Conservation (phyloP, 2,797 vertebrate species). For the Neosilurus mollespiculum region DNA sequence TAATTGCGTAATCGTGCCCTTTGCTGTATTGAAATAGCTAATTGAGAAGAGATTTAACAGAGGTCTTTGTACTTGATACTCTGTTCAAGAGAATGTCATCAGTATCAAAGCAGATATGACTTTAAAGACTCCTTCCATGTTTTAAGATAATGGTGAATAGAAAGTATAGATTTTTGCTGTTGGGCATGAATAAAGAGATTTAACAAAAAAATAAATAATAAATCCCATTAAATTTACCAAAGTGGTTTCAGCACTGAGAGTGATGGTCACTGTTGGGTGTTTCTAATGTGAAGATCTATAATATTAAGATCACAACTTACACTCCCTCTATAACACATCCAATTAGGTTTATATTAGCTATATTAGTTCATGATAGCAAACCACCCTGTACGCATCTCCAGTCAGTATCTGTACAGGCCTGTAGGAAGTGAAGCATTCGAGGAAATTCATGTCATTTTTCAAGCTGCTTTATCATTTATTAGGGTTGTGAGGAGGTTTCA, state of each 20-base stretch:
- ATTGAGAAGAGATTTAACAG: background rate
- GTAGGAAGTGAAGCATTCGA: background rate
- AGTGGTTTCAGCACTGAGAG: background rate
- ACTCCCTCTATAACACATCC: background rate
- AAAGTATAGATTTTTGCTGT: background rate
- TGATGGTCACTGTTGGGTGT: background rate
- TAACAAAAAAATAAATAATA: background rate
- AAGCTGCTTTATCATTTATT: too few relatives aligned
- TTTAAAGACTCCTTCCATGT: background rate
- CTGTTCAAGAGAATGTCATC: background rate
- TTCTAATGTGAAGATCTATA: background rate
- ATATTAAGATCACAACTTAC: background rate
- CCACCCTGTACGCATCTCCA: background rate
- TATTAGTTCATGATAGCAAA: background rate
- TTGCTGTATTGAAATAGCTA: conserved; percentile 3
- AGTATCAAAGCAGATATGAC: background rate
- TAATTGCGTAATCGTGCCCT: conserved; percentile 5
- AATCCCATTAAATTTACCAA: background rate
- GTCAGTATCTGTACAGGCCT: background rate
- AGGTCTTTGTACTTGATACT: background rate
- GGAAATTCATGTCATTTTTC: too few relatives aligned
- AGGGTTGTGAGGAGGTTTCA: too few relatives aligned
- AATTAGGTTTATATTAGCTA: background rate
- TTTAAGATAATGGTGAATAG: background rate
- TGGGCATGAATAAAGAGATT: background rate